A percentile compares a stretch with the other conserved stretches of the same genome.
Evolutionary conservation across 2,113 vertebrate species (phyloP).

Genomic region (Echinops telfairi): DNA sequence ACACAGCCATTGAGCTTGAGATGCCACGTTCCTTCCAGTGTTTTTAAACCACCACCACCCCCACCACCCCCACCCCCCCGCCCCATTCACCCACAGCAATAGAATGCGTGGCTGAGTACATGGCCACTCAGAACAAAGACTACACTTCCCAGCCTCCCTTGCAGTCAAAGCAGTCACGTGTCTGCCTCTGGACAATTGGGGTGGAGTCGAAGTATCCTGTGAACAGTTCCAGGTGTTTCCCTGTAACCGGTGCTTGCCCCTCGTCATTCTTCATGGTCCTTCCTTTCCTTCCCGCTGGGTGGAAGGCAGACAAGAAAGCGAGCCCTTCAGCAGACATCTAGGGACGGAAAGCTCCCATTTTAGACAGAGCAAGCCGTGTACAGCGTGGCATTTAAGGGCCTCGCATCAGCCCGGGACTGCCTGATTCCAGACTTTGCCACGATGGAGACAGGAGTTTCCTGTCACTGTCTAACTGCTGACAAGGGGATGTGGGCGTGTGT

Average conservation of each 20-base stretch:
- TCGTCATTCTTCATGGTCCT: not conserved
- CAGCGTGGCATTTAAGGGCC: not conserved
- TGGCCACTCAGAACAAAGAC: not conserved
- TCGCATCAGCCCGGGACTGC: accelerated
- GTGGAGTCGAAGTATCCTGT: not conserved
- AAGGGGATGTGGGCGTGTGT: not conserved
- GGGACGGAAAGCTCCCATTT: not conserved
- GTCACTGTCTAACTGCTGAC: not conserved
- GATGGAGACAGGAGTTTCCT: not conserved
- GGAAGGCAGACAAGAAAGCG: not conserved
- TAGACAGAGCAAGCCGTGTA: not conserved
- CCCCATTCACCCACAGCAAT: not conserved
- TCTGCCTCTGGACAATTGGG: not conserved
- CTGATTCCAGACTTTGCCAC: not conserved
- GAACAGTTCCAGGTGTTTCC: not conserved
- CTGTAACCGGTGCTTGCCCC: not conserved
- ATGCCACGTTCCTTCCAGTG: not conserved
- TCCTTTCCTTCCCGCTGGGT: not conserved
- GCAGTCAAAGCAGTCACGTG: not conserved
- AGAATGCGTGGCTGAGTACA: not conserved
- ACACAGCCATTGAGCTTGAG: not conserved
- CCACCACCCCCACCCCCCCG: not conserved
- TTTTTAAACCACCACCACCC: too few relatives aligned
- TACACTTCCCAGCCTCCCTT: not conserved
- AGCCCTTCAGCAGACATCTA: not conserved